Base-by-base conservation (phyloP, 2,888 invertebrate genomes). In the Clusia tigrina region DNA sequence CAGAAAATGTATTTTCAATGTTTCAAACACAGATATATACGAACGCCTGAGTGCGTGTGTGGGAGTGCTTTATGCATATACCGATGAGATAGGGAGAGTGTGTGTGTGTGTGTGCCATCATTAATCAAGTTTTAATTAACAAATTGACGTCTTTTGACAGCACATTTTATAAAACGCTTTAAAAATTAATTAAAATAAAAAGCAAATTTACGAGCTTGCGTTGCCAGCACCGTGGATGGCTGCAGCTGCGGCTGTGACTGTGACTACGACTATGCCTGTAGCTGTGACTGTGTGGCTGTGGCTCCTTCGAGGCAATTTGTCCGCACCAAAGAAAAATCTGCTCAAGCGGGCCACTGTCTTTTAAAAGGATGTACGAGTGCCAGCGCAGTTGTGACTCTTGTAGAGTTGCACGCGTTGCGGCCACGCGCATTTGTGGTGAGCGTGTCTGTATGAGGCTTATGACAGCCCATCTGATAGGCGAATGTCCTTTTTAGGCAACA, bases 391-490 rank as follows among this genome's bases (percentile, higher is more conserved):
- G n/a, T n/a, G n/a, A n/a, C n/a, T n/a, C n/a, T n/a, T n/a, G n/a
- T n/a, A n/a, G n/a, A n/a, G n/a, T n/a, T n/a, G n/a, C n/a, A n/a
- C n/a, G n/a, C n/a, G n/a, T n/a, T n/a, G n/a, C n/a, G n/a, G n/a
- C n/a, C n/a, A n/a, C n/a, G n/a, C n/a, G n/a, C n/a, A n/a, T 42
- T 42, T 10, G n/a, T 48, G 2, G 20, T 48, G 5, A 6, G 10
- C 15, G 18, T 38, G 46, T 18, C 24, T 26, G n/a, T 25, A 77
- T 76, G 77, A 76, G 76, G 74, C 75, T 72, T 76, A 76, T 76
- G 75, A 76, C 76, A 76, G 73, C 60, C 73, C 72, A 76, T 76
- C 76, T 75, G 76, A 77, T 76, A 77, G 76, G 69, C 74, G 70
- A 73, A 26, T n/a, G 69, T 69, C 76, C 74, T 75, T 75, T 75